These are phyloP conservation scores for Alces alces DNA, from an alignment of 2,113 vertebrate species.

Conservation along the genomic window DNA sequence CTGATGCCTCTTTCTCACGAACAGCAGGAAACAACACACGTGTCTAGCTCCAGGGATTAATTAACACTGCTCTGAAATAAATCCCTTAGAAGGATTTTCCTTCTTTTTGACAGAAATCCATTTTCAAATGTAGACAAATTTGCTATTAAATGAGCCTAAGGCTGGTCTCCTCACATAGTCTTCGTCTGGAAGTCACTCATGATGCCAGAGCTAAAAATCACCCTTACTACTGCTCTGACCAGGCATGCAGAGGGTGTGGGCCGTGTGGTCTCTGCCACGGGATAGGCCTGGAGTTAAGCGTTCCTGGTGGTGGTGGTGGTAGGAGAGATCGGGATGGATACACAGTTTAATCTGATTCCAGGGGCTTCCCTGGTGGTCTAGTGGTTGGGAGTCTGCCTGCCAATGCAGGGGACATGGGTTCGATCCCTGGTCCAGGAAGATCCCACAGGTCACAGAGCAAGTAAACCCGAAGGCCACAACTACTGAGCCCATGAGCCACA, in stretches of 20 bases:
- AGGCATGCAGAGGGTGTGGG: background rate
- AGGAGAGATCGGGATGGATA: background rate
- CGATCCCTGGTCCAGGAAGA: background rate
- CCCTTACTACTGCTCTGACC: background rate
- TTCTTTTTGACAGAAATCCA: slow-evolving; percentile 10
- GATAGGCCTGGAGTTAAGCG: background rate
- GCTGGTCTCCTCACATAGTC: background rate
- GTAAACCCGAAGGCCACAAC: background rate
- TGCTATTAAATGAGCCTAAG: background rate
- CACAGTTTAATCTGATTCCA: background rate
- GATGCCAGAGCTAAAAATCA: background rate
- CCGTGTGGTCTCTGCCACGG: background rate
- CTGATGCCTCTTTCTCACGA: background rate
- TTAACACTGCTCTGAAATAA: slow-evolving; percentile 19
- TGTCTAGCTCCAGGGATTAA: slow-evolving; percentile 19
- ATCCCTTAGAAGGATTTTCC: slow-evolving; percentile 8
- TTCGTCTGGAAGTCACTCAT: background rate
- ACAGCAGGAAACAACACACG: background rate
- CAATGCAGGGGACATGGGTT: background rate
- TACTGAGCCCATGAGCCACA: accelerated
- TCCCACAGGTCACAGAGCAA: background rate
- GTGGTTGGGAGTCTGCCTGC: background rate
- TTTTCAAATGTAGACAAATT: slow-evolving; percentile 19
- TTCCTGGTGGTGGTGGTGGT: background rate
- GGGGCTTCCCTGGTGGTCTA: background rate